Evolutionary conservation across 1,140 invertebrate genomes (phyloP), one percentile per base, ranked within the genome.

Genomic region (Platorchestia sp.): DNA sequence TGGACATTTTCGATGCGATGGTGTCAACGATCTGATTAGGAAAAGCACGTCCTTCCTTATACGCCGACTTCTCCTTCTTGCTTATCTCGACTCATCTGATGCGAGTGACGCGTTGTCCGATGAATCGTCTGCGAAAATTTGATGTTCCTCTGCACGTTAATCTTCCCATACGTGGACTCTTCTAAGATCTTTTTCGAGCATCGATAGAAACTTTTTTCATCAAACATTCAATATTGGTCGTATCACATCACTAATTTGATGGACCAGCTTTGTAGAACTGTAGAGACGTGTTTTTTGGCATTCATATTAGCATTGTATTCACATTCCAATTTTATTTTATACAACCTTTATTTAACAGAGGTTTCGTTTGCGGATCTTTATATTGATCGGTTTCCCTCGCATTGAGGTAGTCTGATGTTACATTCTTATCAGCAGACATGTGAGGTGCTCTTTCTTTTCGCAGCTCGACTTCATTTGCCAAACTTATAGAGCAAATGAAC

Each of bases 11-110:
- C 43, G 91, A 93, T 93, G 47, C 41, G 45, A 93, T 93, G 91
- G 40, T n/a, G 40, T 45, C 91, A 45, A 45, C 41, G 44, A 7
- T 93, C 40, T 7, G 44, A 44, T 47, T 47, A 44, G 45, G 36
- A 93, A 44, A 45, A 45, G 45, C 87, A 44, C 87, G 59, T 75
- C 59, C 59, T 75, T 75, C 59, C 59, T 75, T 75, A 75, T 75
- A 75, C 59, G 59, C 59, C 59, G 14, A 75, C 59, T 75, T 36
- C 59, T 75, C 59, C 59, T 75, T 75, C 59, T 75, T 75, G 19
- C 6, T 51, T 51, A 75, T 75, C 59, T 75, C 36, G 59, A 75
- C 27, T 10, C 59, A 75, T 75, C 59, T 75, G 59, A 75, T 75
- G 59, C 1, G 59, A 75, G 59, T 75, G 59, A 75, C 59, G 59